Conservation (phyloP, 2,113 vertebrate genomes). For the Lutjanus erythropterus region DNA sequence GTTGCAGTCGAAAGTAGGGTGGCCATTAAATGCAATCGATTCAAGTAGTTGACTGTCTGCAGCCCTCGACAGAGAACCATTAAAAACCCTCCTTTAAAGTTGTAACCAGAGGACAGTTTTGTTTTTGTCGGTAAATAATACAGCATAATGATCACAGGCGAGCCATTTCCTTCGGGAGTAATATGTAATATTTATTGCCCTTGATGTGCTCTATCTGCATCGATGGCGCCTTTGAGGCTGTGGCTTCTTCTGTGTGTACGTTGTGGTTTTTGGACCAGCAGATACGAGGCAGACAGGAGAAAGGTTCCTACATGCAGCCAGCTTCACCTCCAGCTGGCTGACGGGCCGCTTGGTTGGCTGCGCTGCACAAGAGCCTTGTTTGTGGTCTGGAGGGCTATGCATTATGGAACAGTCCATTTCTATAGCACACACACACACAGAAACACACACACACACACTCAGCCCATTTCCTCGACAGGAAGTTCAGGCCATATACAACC, state of each 20-base stretch:
- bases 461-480: slow-evolving; percentile 60
- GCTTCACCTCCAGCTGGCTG: slow-evolving; percentile 53
- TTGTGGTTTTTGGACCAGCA: slow-evolving; percentile 52
- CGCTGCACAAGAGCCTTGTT: slow-evolving; percentile 41
- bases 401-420: slow-evolving; percentile 57
- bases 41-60: slow-evolving; percentile 11
- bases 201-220: slow-evolving; percentile 37
- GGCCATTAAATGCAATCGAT: slow-evolving; percentile 38
- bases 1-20: slow-evolving; percentile 13
- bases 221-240: slow-evolving; percentile 58
- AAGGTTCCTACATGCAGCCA: slow-evolving; percentile 50
- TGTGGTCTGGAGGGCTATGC: slow-evolving; percentile 52
- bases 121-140: slow-evolving; percentile 67
- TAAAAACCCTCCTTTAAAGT: slow-evolving; percentile 25
- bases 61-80: background rate
- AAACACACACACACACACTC: slow-evolving; percentile 22
- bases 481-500: slow-evolving; percentile 55
- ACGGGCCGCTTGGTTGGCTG: slow-evolving; percentile 23
- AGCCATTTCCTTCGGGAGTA: slow-evolving; percentile 54
- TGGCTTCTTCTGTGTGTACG: slow-evolving; percentile 21
- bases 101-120: slow-evolving; percentile 44
- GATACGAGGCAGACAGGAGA: slow-evolving; percentile 29
- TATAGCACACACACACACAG: slow-evolving; percentile 24
- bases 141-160: slow-evolving; percentile 46
- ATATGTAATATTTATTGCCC: slow-evolving; percentile 64